These are phyloP conservation scores for Scrobipalpa atriplicella DNA, from an alignment of 2,888 invertebrate genomes.

Conservation along the genomic window DNA sequence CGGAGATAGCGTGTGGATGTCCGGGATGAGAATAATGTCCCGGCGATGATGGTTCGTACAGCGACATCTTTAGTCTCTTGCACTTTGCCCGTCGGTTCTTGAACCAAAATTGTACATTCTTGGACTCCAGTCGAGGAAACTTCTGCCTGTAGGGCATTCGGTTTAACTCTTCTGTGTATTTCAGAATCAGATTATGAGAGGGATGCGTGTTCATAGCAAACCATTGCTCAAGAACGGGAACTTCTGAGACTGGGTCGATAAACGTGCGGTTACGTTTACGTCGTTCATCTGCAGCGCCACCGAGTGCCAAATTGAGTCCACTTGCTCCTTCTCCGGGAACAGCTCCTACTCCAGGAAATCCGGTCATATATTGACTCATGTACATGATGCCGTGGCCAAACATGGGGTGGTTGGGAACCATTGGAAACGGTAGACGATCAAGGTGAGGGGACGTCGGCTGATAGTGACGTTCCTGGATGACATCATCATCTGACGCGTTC, in stretches of 20 bases:
- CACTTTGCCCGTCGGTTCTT: slow-evolving; percentile 99
- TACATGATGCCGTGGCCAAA: slow-evolving; percentile 96
- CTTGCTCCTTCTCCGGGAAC: slow-evolving; percentile 83
- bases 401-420: slow-evolving; percentile 92
- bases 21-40: slow-evolving; percentile 83
- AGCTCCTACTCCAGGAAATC: slow-evolving; percentile 78
- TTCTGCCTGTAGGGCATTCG: slow-evolving; percentile 98
- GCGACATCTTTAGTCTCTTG: slow-evolving; percentile 96
- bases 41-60: slow-evolving; percentile 89
- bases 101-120: slow-evolving; percentile 99
- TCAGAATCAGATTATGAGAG: slow-evolving; percentile 97
- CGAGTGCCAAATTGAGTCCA: slow-evolving; percentile 85
- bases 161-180: slow-evolving; percentile 98
- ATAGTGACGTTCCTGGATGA: slow-evolving; percentile 71
- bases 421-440: slow-evolving; percentile 86
- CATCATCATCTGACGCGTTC: slow-evolving; percentile 77
- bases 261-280: slow-evolving; percentile 98
- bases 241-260: slow-evolving; percentile 99
- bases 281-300: slow-evolving; percentile 90
- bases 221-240: slow-evolving; percentile 97
- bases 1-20: slow-evolving; percentile 80
- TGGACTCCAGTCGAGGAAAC: slow-evolving; percentile 98
- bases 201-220: slow-evolving; percentile 99
- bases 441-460: slow-evolving; percentile 69
- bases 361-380: slow-evolving; percentile 92